These are phyloP conservation scores for Xerus rutilus DNA, from an alignment of 2,797 vertebrate genomes.

Conservation along the genomic window DNA sequence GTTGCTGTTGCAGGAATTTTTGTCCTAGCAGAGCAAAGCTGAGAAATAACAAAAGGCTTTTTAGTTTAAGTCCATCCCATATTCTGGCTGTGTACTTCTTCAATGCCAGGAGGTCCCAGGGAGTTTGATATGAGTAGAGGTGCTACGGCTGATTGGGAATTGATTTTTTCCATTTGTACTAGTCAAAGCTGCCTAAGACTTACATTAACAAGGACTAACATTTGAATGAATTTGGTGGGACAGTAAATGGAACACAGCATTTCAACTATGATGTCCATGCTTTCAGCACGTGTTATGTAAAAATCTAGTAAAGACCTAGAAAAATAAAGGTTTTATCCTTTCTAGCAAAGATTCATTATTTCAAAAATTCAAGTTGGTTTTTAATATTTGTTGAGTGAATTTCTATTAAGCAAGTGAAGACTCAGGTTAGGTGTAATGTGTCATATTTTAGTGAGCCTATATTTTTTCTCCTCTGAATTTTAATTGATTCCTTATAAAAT, in stretches of 20 bases:
- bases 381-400: neutral
- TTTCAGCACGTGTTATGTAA: neutral
- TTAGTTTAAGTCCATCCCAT: no score
- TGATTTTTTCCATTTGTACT: neutral
- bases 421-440: neutral
- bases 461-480: neutral
- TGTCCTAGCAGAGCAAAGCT: neutral
- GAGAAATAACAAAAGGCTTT: neutral
- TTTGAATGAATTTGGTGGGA: neutral
- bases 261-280: neutral
- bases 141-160: neutral
- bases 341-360: neutral
- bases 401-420: constrained; percentile 18
- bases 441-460: neutral
- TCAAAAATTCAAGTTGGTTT: neutral
- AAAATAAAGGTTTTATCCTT: neutral
- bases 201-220: neutral
- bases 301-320: neutral
- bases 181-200: neutral
- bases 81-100: neutral
- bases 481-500: constrained; percentile 38
- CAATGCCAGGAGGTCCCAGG: neutral
- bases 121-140: neutral
- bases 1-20: neutral
- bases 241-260: neutral